Base-by-base conservation (phyloP, 2,888 invertebrate genomes). In the Leuctra nigra region DNA sequence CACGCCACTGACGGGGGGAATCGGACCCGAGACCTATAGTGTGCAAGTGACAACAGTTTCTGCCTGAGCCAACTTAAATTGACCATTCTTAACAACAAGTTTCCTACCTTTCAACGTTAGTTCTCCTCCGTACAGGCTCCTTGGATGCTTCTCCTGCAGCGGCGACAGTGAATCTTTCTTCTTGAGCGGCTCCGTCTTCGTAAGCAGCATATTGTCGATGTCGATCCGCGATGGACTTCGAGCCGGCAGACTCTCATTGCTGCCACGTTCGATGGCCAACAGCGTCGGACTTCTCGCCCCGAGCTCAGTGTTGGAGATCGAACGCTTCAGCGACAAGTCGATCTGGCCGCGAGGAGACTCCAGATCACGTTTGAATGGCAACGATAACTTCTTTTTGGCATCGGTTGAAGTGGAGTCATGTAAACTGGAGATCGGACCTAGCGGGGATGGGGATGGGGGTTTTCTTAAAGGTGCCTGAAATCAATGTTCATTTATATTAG, bases 141-240 rank as follows among this genome's bases (percentile, higher is more conserved):
- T 69, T 11, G 73, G 71, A 63, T 74, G 72, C 61, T 70, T 73
- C 48, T 74, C 72, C 41, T 71, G 71, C 39, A 71, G 68, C 57
- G 72, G 65, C 58, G 55, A 48, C 22, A 57, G 46, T 4, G 39
- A 50, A 14, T 56, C 56, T 33, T 50, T 33, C 16, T 54, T 46
- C 25, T 50, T 39, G 11, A 25, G 14, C 24, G 41, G 20, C 14
- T 33, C 23, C 7, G 48, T 47, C 18, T 24, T 36, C 9, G 52
- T 24, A 29, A 55, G 25, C 41, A 67, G 68, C 11, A 72, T 61
- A n/a, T n/a, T n/a, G 44, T 72, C 69, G 47, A 72, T 70, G 58
- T 72, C 72, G 24, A 72, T 72, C 7, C 57, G 44, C 13, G 56
- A 46, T 6, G 59, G 50, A 41, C 56, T 56, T 23, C 59, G 56